Percentiles rank a stretch among this genome's conserved stretches.
Conservation (phyloP, 2,888 invertebrate genomes). For the Melanostoma mellinum region DNA sequence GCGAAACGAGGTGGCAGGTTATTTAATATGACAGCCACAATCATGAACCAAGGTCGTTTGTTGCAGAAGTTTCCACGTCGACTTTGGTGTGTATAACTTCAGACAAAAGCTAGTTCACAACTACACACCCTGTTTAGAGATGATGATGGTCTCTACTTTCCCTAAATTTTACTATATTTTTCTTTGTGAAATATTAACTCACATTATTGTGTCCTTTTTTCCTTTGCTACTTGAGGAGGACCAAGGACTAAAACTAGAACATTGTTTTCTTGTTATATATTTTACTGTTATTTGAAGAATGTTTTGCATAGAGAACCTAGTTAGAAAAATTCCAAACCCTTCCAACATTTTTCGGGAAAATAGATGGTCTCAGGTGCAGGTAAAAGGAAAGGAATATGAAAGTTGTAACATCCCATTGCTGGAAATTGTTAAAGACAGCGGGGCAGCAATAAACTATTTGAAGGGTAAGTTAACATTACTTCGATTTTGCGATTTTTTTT, state of each 20-base stretch:
- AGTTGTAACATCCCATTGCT: not conserved
- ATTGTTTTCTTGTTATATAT: slow-evolving; percentile 23
- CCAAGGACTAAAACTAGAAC: slow-evolving; percentile 14
- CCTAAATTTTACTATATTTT: slow-evolving; percentile 27
- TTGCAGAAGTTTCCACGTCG: slow-evolving; percentile 9
- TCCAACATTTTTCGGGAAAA: slow-evolving; percentile 34
- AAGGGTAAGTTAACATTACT: slow-evolving; percentile 22
- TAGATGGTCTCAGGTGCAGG: slow-evolving; percentile 57
- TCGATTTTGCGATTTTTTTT: not conserved
- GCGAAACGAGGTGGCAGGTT: slow-evolving; percentile 21
- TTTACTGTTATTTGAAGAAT: slow-evolving; percentile 31
- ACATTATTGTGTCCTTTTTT: slow-evolving; percentile 32
- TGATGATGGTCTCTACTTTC: slow-evolving; percentile 16
- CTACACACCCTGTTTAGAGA: slow-evolving; percentile 4
- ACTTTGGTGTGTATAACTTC: slow-evolving; percentile 25
- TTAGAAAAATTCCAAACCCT: slow-evolving; percentile 33
- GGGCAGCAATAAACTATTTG: not conserved
- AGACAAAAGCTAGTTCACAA: slow-evolving; percentile 6
- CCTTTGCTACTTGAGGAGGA: not conserved
- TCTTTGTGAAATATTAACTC: slow-evolving; percentile 53
- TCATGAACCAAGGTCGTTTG: slow-evolving; percentile 52
- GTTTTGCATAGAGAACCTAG: slow-evolving; percentile 43
- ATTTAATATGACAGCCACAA: slow-evolving; percentile 58
- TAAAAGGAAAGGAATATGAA: not conserved
- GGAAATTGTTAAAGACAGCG: slow-evolving; percentile 39